phyloP scores from a whole-genome alignment of 2,888 invertebrate genomes.

The Lamproptera curius region DNA sequence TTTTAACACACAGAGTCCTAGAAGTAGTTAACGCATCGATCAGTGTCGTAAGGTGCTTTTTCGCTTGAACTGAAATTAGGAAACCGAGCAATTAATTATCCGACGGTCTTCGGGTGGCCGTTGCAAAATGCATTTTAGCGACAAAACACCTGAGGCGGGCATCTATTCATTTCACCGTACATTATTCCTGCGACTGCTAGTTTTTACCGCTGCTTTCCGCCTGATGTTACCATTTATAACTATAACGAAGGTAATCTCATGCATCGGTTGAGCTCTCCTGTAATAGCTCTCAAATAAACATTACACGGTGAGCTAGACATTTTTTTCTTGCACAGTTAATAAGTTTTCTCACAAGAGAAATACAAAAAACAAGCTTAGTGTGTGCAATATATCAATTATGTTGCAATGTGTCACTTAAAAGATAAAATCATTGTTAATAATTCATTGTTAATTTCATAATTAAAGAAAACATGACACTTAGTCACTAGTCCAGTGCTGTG shows the following conservation, averaged over 20 bases:
- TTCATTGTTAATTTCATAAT: too few species aligned
- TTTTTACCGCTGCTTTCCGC: slow-evolving; percentile 4
- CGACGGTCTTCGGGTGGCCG: slow-evolving; percentile 21
- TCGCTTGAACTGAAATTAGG: slow-evolving; percentile 3
- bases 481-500: too few species aligned
- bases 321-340: background rate
- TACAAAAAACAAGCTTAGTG: too few species aligned
- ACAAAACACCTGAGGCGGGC: slow-evolving; percentile 16
- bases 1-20: background rate
- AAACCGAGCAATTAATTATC: slow-evolving; percentile 24
- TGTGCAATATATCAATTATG: too few species aligned
- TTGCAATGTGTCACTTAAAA: too few species aligned
- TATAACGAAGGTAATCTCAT: background rate
- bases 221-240: slow-evolving; percentile 2
- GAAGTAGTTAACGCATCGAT: slow-evolving; percentile 7
- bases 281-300: background rate
- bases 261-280: slow-evolving; percentile 1
- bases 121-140: slow-evolving; percentile 24
- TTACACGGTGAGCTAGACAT: background rate
- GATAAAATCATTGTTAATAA: too few species aligned
- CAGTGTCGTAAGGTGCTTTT: slow-evolving; percentile 8
- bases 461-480: too few species aligned
- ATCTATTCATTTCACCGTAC: slow-evolving; percentile 13
- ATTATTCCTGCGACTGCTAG: slow-evolving; percentile 11
- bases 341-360: background rate